Conservation (phyloP, 2,113 vertebrate species). For the Brachirus orientalis region DNA sequence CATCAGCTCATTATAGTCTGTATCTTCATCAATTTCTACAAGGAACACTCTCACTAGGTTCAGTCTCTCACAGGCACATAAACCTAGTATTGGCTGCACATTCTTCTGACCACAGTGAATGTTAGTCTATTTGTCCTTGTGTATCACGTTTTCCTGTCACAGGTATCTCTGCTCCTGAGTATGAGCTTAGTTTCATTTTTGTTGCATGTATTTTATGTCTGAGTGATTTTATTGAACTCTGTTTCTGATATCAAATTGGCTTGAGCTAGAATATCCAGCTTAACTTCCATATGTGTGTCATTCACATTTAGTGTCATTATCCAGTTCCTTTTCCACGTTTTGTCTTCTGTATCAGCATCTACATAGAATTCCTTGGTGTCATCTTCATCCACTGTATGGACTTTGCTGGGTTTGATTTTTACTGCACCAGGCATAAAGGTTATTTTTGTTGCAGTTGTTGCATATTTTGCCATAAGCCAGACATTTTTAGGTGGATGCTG, state of each 20-base stretch:
- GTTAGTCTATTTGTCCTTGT: neutral
- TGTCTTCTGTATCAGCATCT: neutral
- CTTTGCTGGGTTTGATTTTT: neutral
- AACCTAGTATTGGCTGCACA: conserved; percentile 8
- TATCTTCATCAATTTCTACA: too few species aligned
- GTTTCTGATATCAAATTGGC: neutral
- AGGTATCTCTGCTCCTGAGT: neutral
- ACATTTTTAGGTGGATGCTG: too few species aligned
- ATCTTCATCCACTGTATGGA: neutral
- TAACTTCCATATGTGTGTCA: neutral
- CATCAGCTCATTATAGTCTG: neutral
- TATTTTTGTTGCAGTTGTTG: too few species aligned
- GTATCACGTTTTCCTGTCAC: neutral
- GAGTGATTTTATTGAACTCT: neutral
- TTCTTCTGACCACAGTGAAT: neutral
- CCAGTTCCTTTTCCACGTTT: conserved; percentile 1
- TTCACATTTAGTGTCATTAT: conserved; percentile 4
- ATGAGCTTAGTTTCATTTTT: conserved; percentile 1
- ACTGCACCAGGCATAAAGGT: too few species aligned
- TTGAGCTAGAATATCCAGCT: conserved; percentile 18
- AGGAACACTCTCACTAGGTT: conserved; percentile 1
- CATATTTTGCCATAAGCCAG: too few species aligned
- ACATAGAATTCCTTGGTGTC: conserved; percentile 6
- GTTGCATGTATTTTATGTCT: neutral
- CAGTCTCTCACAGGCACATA: conserved; percentile 6